Conservation (phyloP, 2,113 vertebrate genomes). For the Geothlypis trichas region DNA sequence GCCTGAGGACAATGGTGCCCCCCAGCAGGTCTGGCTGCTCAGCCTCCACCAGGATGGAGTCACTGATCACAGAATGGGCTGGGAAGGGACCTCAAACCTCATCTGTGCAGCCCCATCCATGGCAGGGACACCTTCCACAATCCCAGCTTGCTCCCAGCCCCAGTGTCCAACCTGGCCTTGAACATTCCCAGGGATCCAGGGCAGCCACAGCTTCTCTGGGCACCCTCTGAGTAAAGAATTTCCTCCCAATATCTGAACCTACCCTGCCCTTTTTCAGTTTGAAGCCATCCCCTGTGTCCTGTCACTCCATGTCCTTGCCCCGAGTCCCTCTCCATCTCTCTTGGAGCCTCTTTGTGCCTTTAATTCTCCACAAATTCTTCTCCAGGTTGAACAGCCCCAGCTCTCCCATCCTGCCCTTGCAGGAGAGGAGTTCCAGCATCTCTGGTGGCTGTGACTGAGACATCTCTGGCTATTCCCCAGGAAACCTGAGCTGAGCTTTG, state of each 20-base stretch:
- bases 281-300: background rate
- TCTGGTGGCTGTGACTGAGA: background rate
- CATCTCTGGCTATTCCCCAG: background rate
- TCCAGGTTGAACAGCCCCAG: background rate
- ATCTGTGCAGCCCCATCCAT: background rate
- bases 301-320: background rate
- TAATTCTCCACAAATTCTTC: background rate
- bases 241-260: background rate
- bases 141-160: background rate
- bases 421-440: background rate
- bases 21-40: no score
- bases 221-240: background rate
- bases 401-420: background rate
- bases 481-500: background rate
- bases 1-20: rapidly evolving
- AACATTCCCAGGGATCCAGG: background rate
- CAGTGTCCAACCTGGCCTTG: rapidly evolving
- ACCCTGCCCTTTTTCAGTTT: background rate
- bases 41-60: no score
- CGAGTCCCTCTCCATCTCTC: background rate
- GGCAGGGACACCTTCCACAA: background rate
- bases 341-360: background rate
- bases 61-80: background rate
- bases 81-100: background rate
- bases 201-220: background rate